Conservation (phyloP, 2,797 vertebrate species). For the Chelon labrosus region DNA sequence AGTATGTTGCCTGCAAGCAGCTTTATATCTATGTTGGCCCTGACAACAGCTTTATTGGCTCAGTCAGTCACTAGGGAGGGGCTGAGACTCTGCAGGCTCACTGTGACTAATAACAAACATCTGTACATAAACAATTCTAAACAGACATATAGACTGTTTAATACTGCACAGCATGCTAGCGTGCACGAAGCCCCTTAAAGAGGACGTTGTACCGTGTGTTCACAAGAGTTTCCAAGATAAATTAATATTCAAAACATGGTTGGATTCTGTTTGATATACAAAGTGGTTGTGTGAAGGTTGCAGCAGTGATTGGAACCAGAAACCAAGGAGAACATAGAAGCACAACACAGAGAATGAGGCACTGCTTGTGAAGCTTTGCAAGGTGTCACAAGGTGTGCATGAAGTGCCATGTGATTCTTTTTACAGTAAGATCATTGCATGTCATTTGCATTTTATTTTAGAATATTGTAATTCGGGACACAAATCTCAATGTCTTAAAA, state of each 20-base stretch:
- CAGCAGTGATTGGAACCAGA: constrained; percentile 50
- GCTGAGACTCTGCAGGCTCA: constrained; percentile 21
- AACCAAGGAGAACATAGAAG: constrained; percentile 27
- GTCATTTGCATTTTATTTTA: too few relatives aligned
- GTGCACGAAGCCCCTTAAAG: neutral
- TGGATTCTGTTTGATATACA: constrained; percentile 53
- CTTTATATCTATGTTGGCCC: constrained; percentile 49
- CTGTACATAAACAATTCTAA: constrained; percentile 28
- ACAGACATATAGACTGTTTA: constrained; percentile 13
- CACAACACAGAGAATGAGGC: constrained; percentile 14
- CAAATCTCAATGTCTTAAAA: too few relatives aligned
- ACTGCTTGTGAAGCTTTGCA: neutral
- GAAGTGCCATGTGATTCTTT: too few relatives aligned
- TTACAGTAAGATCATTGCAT: too few relatives aligned
- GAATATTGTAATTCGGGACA: too few relatives aligned
- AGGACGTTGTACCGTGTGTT: constrained; percentile 3
- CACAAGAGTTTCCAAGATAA: constrained; percentile 26
- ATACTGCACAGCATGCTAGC: neutral
- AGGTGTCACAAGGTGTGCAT: neutral
- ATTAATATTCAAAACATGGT: constrained; percentile 41
- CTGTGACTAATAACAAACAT: constrained; percentile 58
- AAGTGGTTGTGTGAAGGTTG: constrained; percentile 41
- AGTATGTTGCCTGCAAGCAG: neutral
- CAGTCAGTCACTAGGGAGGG: constrained; percentile 48
- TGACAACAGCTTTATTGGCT: constrained; percentile 62